Base-by-base conservation (phyloP, 2,797 vertebrate genomes). In the Sus cebifrons region DNA sequence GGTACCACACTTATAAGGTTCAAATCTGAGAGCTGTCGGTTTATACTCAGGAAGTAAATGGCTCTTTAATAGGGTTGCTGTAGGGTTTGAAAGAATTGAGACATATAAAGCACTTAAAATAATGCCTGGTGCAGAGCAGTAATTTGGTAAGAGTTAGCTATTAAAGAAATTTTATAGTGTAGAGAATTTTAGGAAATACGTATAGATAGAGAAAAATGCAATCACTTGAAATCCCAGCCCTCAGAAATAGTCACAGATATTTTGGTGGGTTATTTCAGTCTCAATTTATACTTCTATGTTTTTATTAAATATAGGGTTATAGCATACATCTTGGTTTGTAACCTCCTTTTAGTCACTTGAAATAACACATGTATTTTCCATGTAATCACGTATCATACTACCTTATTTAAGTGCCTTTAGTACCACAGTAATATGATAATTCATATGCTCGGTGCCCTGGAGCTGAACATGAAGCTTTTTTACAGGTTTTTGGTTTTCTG, bases 101-200 rank as follows among this genome's bases (percentile, higher is more conserved):
- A 12, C 15, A n/a, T 67, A 27, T 29, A 82, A 52, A 89, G 17
- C 5, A 25, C 0, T 58, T 83, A 81, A 4, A 77, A 81, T 32
- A 85, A 64, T 64, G 5, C 23, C 15, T 49, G 13, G 6, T 56
- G 54, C 27, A 20, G 7, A 92, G 29, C 20, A 32, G 67, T 29
- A 77, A 65, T 16, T 83, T 15, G 29, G 7, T 8, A 36, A 65
- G 5, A 32, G 44, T 73, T 67, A 36, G 11, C 29, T 83, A 17
- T 36, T 83, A 62, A 40, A 81, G 1, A 21, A n/a, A 52, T 89
- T 60, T 79, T 52, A 65, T 62, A 58, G 5, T 5, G 0, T 68
- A 62, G 4, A 95, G 77, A 82, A 67, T 85, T 93, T 77, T 92
- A 92, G 77, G 29, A 86, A 82, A 79, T 70, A 54, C 7, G 7